Evolutionary conservation across 2,888 invertebrate species (phyloP), one percentile per base, ranked within the genome.

Genomic region (Oasisia sp.): DNA sequence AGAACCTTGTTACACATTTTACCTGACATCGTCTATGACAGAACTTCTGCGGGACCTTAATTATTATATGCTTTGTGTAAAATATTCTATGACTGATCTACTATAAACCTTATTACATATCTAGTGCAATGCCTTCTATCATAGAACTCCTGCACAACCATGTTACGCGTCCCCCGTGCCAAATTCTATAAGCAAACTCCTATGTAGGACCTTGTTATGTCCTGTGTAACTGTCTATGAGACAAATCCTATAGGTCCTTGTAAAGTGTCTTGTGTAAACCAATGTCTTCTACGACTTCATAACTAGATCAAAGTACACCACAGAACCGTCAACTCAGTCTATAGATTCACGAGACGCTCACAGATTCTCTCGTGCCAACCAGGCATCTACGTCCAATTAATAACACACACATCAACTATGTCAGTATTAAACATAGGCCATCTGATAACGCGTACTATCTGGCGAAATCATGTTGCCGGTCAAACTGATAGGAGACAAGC

Each of bases 401-500:
- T 74, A 74, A 74, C 27, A 74, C 74, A 74, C 74, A 74, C 74
- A 74, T 74, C 74, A 74, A 74, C 14, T 74, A 74, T 74, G 74
- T 74, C 74, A 74, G 74, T 74, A 74, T 74, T 74, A 74, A 74
- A 74, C 74, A 74, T 74, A 74, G 74, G 74, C 74, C 74, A 74
- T 74, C 74, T 19, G 74, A 74, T 74, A 27, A 27, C 19, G 74
- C 27, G 3, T 74, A 74, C 74, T 74, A 74, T 74, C 74, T 74
- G 27, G 74, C 27, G 19, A 74, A 74, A 74, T 74, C 74, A 19
- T 74, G 74, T 74, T 74, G 74, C 74, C n/a, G 74, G 74, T 74
- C 74, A 74, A 74, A 74, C 27, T 74, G 74, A 74, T 74, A 74
- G 19, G 74, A 74, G 27, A 74, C 74, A 74, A 74, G 74, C 74